Percentiles rank a stretch among this genome's conserved stretches.
phyloP scores from a whole-genome alignment of 2,888 invertebrate species.

The Aphodius sticticus region DNA sequence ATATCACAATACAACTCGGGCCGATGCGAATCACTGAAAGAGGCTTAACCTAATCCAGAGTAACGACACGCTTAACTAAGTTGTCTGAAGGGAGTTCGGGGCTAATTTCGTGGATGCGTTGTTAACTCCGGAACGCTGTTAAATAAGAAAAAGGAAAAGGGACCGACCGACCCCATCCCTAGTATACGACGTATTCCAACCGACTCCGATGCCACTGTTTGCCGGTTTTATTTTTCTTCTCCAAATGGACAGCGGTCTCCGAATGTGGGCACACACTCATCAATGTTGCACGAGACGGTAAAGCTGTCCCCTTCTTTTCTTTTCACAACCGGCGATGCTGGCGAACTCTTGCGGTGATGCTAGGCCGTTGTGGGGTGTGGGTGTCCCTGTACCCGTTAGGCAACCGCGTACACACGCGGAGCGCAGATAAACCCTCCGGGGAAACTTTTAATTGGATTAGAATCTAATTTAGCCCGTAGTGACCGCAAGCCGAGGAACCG shows the following conservation, averaged over 20 bases:
- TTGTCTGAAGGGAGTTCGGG: constrained; percentile 16
- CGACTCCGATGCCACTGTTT: background rate
- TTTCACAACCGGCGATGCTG: constrained; percentile 13
- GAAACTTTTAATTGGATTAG: constrained; percentile 63
- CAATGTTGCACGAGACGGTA: constrained; percentile 52
- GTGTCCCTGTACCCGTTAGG: constrained; percentile 1
- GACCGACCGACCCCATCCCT: constrained; percentile 8
- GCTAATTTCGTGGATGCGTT: constrained; percentile 23
- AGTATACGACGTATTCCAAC: background rate
- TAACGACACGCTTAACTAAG: constrained; percentile 25
- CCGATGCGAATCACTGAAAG: constrained; percentile 24
- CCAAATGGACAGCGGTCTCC: constrained; percentile 39
- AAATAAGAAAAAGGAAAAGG: constrained; percentile 24
- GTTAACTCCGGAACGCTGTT: constrained; percentile 25
- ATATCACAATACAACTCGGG: constrained; percentile 16
- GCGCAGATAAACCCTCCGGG: constrained; percentile 52
- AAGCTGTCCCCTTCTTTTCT: constrained; percentile 44
- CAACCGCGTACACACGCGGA: constrained; percentile 17
- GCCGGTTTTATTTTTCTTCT: constrained; percentile 49
- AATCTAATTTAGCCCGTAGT: constrained; percentile 61
- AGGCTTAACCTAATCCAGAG: constrained; percentile 18
- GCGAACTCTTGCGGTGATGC: constrained; percentile 8
- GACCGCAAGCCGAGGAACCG: constrained; percentile 54
- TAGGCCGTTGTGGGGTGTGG: background rate
- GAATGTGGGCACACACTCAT: constrained; percentile 51